Evolutionary conservation across 2,888 invertebrate species (phyloP).

Genomic region (Callinectes sapidus): DNA sequence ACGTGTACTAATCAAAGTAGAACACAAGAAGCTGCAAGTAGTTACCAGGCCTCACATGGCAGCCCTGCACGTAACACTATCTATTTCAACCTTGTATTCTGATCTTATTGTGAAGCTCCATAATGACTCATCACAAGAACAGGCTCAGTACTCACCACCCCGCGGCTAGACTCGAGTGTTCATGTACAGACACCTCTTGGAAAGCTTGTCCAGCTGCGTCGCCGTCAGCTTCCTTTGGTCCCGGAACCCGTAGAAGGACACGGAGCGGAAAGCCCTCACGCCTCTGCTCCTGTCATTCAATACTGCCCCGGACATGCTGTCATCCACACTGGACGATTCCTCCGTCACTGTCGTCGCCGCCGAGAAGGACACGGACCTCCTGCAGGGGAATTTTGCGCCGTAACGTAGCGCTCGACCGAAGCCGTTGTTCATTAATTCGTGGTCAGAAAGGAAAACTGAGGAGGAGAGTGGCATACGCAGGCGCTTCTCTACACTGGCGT

Average conservation of each 20-base stretch:
- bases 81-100: no score
- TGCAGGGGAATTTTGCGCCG: constrained; percentile 41
- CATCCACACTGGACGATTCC: not conserved
- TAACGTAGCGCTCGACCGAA: constrained; percentile 11
- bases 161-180: constrained; percentile 45
- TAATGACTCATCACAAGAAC: not conserved
- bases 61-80: no score
- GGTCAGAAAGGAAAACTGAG: constrained; percentile 4
- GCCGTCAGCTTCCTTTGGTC: constrained; percentile 15
- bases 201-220: not conserved
- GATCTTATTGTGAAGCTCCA: not conserved
- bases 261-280: constrained; percentile 32
- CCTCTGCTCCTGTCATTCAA: not conserved
- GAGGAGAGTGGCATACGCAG: not conserved
- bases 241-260: constrained; percentile 41
- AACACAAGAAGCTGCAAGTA: no score
- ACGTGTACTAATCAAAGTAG: no score
- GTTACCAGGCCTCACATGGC: no score
- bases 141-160: not conserved
- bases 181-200: not conserved
- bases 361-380: constrained; percentile 60
- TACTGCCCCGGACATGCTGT: not conserved
- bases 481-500: constrained; percentile 15
- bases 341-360: constrained; percentile 29
- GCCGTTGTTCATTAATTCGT: not conserved